Conservation (phyloP, 2,113 vertebrate species). For the Pelecanus crispus region DNA sequence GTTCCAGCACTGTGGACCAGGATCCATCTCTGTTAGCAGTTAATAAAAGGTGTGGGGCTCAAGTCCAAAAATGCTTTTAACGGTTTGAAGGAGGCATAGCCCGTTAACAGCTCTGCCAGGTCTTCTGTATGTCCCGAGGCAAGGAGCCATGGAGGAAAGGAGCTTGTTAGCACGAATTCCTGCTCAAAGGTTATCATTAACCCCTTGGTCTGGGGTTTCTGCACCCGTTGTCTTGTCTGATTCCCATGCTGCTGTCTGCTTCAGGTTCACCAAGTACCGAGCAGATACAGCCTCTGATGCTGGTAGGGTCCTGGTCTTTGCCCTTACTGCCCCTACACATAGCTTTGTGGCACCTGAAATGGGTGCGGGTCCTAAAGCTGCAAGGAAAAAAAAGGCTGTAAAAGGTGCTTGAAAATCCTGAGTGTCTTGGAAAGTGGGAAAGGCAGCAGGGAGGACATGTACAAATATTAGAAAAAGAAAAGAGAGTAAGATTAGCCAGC, state of each 20-base stretch:
- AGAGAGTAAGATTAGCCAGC: neutral
- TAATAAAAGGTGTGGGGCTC: slow-evolving; percentile 16
- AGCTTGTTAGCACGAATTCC: neutral
- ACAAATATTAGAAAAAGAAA: neutral
- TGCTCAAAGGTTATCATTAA: neutral
- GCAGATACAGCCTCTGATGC: neutral
- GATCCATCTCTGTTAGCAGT: neutral
- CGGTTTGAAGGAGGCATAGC: neutral
- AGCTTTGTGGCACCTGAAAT: neutral
- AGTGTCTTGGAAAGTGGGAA: neutral
- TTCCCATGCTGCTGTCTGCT: neutral
- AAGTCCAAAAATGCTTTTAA: slow-evolving; percentile 38
- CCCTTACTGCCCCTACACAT: neutral
- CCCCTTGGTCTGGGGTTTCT: neutral
- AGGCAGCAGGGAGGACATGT: neutral
- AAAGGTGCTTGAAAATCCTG: neutral
- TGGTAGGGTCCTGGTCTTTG: neutral
- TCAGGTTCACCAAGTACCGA: neutral
- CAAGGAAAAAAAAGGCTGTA: neutral
- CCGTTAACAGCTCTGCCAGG: neutral
- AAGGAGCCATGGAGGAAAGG: neutral
- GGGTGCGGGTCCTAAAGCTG: neutral
- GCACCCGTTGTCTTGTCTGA: neutral
- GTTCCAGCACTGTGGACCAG: neutral
- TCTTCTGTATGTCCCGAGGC: neutral